These are phyloP conservation scores for Ctenopoma multispine DNA, from an alignment of 2,797 vertebrate genomes.

Conservation along the genomic window DNA sequence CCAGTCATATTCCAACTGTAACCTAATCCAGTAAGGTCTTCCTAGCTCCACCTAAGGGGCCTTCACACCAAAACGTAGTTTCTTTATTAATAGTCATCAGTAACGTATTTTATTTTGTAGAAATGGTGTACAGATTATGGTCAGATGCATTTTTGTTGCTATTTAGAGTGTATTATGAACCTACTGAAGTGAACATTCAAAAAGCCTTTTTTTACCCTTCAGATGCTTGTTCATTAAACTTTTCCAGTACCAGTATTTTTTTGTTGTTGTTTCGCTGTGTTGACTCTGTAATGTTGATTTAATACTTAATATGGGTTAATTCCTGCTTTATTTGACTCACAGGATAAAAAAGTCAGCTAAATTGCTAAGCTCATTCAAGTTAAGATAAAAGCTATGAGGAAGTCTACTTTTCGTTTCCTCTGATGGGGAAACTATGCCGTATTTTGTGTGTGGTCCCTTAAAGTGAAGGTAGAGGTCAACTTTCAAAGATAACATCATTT, in stretches of 20 bases:
- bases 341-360: conserved; percentile 39
- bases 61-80: no score
- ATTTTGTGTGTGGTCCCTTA: conserved; percentile 1
- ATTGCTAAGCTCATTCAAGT: conserved; percentile 50
- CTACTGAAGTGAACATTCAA: no score
- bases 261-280: background rate
- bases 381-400: conserved; percentile 46
- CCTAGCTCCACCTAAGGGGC: no score
- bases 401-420: background rate
- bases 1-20: no score
- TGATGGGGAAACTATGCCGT: conserved; percentile 1
- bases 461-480: conserved; percentile 11
- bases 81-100: no score
- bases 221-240: background rate
- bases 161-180: no score
- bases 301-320: conserved; percentile 34
- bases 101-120: no score
- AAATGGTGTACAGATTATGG: no score
- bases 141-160: no score
- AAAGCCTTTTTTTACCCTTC: no score
- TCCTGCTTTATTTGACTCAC: conserved; percentile 45
- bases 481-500: conserved; percentile 19
- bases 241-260: background rate
- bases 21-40: no score
- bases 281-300: conserved; percentile 35